phyloP scores from a whole-genome alignment of 2,888 invertebrate species.

The Pristionchus maxplancki region DNA sequence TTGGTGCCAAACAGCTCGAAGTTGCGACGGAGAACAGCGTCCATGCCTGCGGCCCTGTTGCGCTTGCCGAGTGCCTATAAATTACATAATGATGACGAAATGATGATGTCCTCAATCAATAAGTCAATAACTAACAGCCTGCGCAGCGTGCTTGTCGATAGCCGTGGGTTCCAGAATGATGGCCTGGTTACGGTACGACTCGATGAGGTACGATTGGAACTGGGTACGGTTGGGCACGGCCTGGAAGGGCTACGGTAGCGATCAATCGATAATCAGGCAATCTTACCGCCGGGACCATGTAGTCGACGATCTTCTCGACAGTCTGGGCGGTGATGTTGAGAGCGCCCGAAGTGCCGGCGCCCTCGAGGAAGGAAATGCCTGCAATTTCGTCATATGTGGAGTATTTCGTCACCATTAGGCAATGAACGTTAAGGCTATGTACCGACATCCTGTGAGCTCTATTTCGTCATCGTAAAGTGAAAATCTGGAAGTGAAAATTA shows the following conservation, averaged over 20 bases:
- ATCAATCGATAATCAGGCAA: background rate
- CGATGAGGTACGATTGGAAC: background rate
- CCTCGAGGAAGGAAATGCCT: conserved; percentile 15
- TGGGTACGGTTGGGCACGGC: no score
- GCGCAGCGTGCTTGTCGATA: background rate
- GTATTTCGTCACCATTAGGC: no score
- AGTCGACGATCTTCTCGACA: background rate
- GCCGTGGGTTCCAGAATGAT: conserved; percentile 4
- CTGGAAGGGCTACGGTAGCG: background rate
- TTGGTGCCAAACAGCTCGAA: background rate
- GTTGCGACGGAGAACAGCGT: background rate
- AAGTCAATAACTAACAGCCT: background rate
- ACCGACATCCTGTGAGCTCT: no score
- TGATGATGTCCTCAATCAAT: background rate
- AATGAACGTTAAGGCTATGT: no score
- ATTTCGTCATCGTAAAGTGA: no score
- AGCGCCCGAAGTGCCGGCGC: background rate
- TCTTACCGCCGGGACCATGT: conserved; percentile 20
- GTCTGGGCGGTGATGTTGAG: background rate
- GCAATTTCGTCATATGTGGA: background rate
- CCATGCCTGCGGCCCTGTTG: background rate
- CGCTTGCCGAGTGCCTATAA: background rate
- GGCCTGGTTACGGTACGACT: background rate
- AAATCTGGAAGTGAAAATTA: background rate
- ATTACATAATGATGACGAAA: background rate